Conservation (phyloP, 2,888 invertebrate species). For the Alloplasta piceator region DNA sequence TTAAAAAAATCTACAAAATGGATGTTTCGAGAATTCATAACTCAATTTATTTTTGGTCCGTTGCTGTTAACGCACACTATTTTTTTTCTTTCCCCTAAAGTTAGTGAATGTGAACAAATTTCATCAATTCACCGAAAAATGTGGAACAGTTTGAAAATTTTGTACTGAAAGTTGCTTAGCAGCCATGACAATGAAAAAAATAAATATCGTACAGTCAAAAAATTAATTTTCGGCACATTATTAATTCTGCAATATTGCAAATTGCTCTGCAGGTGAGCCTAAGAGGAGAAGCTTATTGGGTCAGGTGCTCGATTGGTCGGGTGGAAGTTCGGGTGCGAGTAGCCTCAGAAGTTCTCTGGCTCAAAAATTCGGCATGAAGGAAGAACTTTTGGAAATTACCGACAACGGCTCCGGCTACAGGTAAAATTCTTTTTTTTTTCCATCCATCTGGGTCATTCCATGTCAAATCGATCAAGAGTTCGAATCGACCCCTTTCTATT, state of each 20-base stretch:
- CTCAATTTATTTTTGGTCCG: too few relatives aligned
- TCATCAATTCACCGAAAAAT: too few relatives aligned
- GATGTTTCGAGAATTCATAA: too few relatives aligned
- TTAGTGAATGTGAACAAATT: too few relatives aligned
- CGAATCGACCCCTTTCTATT: too few relatives aligned
- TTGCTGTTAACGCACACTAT: too few relatives aligned
- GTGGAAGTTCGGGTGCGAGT: slow-evolving; percentile 82
- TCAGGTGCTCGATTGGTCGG: slow-evolving; percentile 89
- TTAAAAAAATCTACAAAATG: too few relatives aligned
- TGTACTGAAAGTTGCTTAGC: too few relatives aligned
- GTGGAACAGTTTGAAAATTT: too few relatives aligned
- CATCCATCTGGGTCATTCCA: too few relatives aligned
- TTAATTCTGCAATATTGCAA: slow-evolving; percentile 1
- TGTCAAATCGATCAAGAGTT: too few relatives aligned
- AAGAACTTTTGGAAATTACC: slow-evolving; percentile 75
- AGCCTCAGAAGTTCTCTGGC: slow-evolving; percentile 70
- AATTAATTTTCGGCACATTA: not conserved
- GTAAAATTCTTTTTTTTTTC: slow-evolving; percentile 55
- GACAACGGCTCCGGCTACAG: slow-evolving; percentile 74
- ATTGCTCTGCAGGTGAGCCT: slow-evolving; percentile 84
- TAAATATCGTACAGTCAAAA: not conserved
- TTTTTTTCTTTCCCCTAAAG: too few relatives aligned
- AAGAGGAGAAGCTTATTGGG: slow-evolving; percentile 91
- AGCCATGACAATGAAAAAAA: slow-evolving; percentile 12
- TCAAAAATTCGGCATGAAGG: slow-evolving; percentile 74